phyloP scores from a whole-genome alignment of 1,140 invertebrate species.

The Conus betulinus region DNA sequence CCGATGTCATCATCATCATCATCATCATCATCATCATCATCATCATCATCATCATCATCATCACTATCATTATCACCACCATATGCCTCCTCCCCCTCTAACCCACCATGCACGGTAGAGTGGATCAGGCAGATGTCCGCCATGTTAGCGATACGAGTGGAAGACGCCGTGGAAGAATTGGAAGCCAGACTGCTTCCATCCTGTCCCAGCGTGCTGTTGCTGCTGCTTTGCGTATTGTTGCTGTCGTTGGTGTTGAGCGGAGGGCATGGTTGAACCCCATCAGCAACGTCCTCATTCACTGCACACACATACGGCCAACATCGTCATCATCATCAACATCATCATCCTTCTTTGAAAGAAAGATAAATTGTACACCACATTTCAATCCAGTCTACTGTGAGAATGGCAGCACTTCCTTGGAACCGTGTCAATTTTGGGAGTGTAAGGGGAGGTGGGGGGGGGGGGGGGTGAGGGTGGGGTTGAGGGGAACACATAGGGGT shows the following conservation, averaged over 20 bases:
- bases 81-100: not conserved
- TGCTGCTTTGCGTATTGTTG: not conserved
- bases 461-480: too few species aligned
- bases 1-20: not conserved
- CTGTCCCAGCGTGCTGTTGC: not conserved
- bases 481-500: too few species aligned
- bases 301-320: not conserved
- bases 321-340: too few species aligned
- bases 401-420: too few species aligned
- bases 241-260: not conserved
- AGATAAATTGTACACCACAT: too few species aligned
- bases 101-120: slow-evolving; percentile 4
- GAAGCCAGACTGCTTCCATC: not conserved
- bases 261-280: not conserved
- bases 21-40: not conserved
- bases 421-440: too few species aligned
- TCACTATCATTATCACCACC: too few species aligned
- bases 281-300: not conserved
- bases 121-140: slow-evolving; percentile 25
- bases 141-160: slow-evolving; percentile 3
- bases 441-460: too few species aligned
- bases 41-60: too few species aligned
- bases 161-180: not conserved
- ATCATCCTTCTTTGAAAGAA: too few species aligned
- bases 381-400: too few species aligned